phyloP scores from a whole-genome alignment of 2,888 invertebrate species.

The Calameuta pallipes region DNA sequence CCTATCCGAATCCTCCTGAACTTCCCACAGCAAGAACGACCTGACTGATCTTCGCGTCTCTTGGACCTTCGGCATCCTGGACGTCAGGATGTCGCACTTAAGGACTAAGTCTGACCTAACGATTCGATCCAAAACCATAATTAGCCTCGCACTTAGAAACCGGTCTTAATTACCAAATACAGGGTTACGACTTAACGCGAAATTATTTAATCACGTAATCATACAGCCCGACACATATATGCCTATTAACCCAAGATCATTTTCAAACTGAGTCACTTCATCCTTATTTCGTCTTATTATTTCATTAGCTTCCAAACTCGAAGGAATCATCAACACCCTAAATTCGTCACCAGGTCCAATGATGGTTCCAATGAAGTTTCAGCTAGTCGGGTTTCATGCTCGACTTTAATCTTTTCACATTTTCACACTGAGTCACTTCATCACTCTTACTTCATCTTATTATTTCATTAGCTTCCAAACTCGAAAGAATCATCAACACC shows the following conservation, averaged over 20 bases:
- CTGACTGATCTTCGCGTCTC: neutral
- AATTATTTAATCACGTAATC: conserved; percentile 39
- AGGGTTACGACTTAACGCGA: conserved; percentile 34
- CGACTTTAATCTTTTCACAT: neutral
- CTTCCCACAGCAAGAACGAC: too few relatives aligned
- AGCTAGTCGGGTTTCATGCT: too few relatives aligned
- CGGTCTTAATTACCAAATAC: conserved; percentile 49
- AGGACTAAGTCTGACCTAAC: neutral
- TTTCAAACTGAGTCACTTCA: conserved; percentile 1
- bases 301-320: conserved; percentile 12
- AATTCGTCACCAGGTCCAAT: too few relatives aligned
- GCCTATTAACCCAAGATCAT: neutral
- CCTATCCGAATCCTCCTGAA: neutral
- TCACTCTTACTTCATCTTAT: conserved; percentile 14
- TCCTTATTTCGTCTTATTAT: conserved; percentile 16
- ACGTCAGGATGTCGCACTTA: neutral
- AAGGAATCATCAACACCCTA: neutral
- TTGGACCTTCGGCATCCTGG: neutral
- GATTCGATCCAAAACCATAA: conserved; percentile 29
- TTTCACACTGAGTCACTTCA: conserved; percentile 1
- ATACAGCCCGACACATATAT: neutral
- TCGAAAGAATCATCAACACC: neutral
- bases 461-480: conserved; percentile 16
- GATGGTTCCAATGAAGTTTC: too few relatives aligned
- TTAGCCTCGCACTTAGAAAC: conserved; percentile 32